These are phyloP conservation scores for Microplitis deprimator DNA, from an alignment of 2,888 invertebrate genomes.

Conservation along the genomic window DNA sequence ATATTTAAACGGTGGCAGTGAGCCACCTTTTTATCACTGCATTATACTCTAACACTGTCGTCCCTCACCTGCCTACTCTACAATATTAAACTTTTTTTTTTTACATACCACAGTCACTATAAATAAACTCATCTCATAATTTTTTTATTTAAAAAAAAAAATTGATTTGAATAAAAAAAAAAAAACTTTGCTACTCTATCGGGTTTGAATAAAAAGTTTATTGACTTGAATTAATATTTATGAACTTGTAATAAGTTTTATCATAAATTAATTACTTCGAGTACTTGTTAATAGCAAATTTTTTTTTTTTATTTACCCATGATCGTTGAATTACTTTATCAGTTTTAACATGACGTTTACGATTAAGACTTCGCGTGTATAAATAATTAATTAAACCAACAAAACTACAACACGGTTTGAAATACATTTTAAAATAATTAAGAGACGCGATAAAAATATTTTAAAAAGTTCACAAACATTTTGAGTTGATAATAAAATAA, in stretches of 20 bases:
- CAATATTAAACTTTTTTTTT: no score
- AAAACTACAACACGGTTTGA: conserved; percentile 54
- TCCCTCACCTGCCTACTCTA: no score
- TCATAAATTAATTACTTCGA: conserved; percentile 9
- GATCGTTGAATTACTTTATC: conserved; percentile 49
- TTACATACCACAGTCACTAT: no score
- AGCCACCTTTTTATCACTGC: no score
- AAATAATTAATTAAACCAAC: conserved; percentile 56
- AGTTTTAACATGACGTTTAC: conserved; percentile 48
- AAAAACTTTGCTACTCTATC: not conserved
- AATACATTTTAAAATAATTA: conserved; percentile 46
- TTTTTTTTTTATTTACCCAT: conserved; percentile 51
- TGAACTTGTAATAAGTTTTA: not conserved
- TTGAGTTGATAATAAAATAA: no score
- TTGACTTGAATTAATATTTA: not conserved
- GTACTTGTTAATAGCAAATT: conserved; percentile 16
- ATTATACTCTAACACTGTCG: no score
- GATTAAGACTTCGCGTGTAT: conserved; percentile 55
- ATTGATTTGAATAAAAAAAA: not conserved
- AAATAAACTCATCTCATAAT: no score
- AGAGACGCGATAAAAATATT: not conserved
- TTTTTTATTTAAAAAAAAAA: no score
- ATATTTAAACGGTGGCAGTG: no score
- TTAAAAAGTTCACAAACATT: not conserved
- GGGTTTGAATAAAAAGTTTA: not conserved